Evolutionary conservation across 2,888 invertebrate species (phyloP), one percentile per base, ranked within the genome.

Genomic region (Drosophila meridiana): DNA sequence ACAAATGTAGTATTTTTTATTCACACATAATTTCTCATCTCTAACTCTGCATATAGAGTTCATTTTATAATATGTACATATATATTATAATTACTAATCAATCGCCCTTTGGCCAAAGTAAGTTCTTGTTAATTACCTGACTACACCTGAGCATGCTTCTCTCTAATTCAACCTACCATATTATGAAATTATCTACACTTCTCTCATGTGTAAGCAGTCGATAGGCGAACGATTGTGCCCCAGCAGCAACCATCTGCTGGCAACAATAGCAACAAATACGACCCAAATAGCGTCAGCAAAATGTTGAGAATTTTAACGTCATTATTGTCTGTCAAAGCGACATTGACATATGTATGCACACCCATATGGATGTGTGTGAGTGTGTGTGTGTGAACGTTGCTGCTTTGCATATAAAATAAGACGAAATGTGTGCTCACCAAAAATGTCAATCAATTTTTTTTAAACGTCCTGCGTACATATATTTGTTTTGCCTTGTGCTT

Each of bases 291-390:
- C 76, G 72, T 58, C 65, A 65, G 75, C 56, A 83, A 88, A 90
- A 90, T 88, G 88, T 72, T 83, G 76, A 80, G 78, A 85, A 86
- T 82, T 90, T 90, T 90, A 91, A 90, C 87, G 87, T 85, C 89
- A 90, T 91, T 90, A 91, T 91, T 89, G 87, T 90, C 89, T 90
- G 91, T 86, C 91, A 83, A 83, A 79, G 87, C 83, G 78, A 87
- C 91, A 83, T 88, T 90, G 91, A 90, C 90, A 91, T 82, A 82
- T 84, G 68, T 65, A 75, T 67, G 57, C 56, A 60, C 58, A 47
- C 53, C 34, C 62, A 59, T 56, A 11, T 7, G n/a, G 5, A 20
- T 34, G 11, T 20, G 20, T 47, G 47, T 47, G 32, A 53, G 62
- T 55, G 38, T 58, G 52, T 59, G 57, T 58, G 55, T 68, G 57